Percentiles rank a stretch among this genome's conserved stretches.
These are phyloP conservation scores for Helarctos malayanus DNA, from an alignment of 2,797 vertebrate genomes.

Conservation along the genomic window DNA sequence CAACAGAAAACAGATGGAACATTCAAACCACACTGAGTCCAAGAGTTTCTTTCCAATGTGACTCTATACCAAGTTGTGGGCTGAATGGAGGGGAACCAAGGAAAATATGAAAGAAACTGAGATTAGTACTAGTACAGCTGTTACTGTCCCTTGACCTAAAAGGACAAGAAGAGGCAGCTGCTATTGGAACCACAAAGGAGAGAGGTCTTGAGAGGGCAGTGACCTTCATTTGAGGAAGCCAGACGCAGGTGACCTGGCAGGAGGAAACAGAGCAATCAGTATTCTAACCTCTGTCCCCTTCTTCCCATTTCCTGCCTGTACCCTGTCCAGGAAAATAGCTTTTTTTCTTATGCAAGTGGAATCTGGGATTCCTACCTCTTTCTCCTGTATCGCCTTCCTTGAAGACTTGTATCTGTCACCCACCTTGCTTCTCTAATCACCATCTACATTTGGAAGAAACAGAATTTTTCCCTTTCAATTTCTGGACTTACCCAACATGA, in stretches of 20 bases:
- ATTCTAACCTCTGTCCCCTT: neutral
- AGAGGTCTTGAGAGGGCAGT: neutral
- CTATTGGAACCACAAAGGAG: neutral
- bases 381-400: neutral
- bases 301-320: neutral
- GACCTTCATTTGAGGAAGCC: neutral
- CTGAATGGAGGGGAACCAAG: neutral
- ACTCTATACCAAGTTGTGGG: neutral
- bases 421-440: neutral
- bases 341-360: neutral
- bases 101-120: neutral
- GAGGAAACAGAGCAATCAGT: neutral
- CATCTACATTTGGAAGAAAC: neutral
- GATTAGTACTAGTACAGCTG: neutral
- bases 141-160: neutral
- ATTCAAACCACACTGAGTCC: neutral
- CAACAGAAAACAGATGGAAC: neutral
- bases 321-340: neutral
- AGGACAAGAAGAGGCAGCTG: neutral
- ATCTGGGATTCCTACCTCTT: neutral
- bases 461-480: neutral
- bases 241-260: neutral
- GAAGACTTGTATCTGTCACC: neutral
- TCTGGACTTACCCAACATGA: neutral
- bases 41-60: neutral